Base-by-base conservation (phyloP, 2,797 vertebrate species). In the Aplochiton taeniatus region DNA sequence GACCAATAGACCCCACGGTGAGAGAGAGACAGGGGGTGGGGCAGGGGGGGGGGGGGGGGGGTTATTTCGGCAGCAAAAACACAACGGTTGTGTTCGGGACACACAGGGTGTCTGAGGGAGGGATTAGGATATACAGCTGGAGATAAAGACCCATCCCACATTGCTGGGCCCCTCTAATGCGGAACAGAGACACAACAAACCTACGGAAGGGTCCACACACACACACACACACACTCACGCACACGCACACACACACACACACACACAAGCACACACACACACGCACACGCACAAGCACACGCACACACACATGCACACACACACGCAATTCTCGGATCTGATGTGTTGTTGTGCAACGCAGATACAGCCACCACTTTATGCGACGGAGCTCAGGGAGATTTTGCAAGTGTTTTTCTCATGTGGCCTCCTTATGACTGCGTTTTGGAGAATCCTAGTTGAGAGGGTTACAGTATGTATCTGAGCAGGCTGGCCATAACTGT, bases 121-220 rank as follows among this genome's bases (percentile, higher is more conserved):
- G 82, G 79, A 73, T 81, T 79, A 78, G 63, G 70, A 78, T 70
- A 73, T 42, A 49, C 19, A 48, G 67, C 31, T 0, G 65, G 58
- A 82, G 83, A 84, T 87, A 83, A 87, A 79, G 65, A 60, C 43
- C 61, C 65, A 14, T 45, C 80, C 74, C 62, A 12, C 57, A 56
- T 60, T 8, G 51, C 75, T 70, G 74, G 74, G 75, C 77, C 78
- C 16, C 80, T 79, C 68, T 81, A 84, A 85, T 79, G 85, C 76
- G 0, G 18, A 75, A 43, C 79, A 78, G 54, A 87, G 85, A 82
- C 83, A 69, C 82, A 87, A 87, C 85, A 85, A 73, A 73, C 31
- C 31, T 31, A 31, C 31, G 6, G 31, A 31, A 6, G 31, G 6
- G 6, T 6, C 31, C 31, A 31, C 3, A 6, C 6, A 2, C 31